Percentiles rank a stretch among this genome's conserved stretches.
Evolutionary conservation across 1,140 invertebrate species (phyloP).

Genomic region (Carcinoscorpius rotundicauda): DNA sequence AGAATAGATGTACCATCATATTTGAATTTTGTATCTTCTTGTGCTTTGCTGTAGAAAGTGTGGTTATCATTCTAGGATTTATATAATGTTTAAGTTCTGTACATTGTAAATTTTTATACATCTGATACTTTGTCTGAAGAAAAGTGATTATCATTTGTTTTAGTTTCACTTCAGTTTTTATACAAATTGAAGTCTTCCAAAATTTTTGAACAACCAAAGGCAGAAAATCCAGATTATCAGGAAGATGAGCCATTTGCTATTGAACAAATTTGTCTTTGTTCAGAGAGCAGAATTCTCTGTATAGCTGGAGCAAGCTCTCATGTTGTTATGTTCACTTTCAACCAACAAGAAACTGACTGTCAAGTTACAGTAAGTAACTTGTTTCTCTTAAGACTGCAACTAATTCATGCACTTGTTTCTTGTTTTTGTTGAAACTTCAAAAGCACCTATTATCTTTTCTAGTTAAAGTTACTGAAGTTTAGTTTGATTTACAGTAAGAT

Average conservation of each 20-base stretch:
- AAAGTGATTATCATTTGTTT: background rate
- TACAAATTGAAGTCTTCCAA: constrained; percentile 97
- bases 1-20: too few relatives aligned
- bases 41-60: too few relatives aligned
- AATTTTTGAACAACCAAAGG: constrained; percentile 63
- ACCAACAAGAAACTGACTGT: constrained; percentile 69
- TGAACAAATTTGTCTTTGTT: constrained; percentile 78
- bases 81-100: too few relatives aligned
- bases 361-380: constrained; percentile 62
- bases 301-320: constrained; percentile 82
- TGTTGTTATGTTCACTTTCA: constrained; percentile 90
- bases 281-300: constrained; percentile 78
- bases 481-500: too few relatives aligned
- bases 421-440: too few relatives aligned
- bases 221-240: constrained; percentile 35
- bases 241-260: constrained; percentile 89
- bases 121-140: too few relatives aligned
- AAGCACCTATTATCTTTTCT: too few relatives aligned
- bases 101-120: too few relatives aligned
- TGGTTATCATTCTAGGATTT: too few relatives aligned
- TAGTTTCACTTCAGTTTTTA: constrained; percentile 76
- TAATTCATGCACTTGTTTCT: too few relatives aligned
- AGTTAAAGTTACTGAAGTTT: too few relatives aligned
- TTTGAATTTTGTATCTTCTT: too few relatives aligned
- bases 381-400: background rate